Evolutionary conservation across 2,797 vertebrate genomes (phyloP).

Genomic region (Crax fasciolata): DNA sequence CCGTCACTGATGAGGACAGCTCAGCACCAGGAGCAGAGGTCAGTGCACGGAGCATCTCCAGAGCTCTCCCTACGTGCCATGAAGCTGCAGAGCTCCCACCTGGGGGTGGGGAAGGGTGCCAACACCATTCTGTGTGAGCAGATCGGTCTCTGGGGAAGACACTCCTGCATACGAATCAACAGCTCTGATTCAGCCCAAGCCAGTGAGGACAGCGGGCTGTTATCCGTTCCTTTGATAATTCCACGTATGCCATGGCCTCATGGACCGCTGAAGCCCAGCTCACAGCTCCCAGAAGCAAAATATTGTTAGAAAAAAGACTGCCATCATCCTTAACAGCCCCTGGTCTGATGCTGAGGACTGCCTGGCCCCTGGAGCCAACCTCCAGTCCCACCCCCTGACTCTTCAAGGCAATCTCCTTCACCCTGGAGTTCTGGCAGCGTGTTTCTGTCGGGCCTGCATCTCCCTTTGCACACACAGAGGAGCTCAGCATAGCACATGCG

Average conservation of each 20-base stretch:
- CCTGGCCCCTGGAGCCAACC: not conserved
- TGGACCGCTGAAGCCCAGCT: not conserved
- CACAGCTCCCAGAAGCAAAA: not conserved
- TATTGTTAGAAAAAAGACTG: rapidly evolving
- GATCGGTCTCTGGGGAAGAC: not conserved
- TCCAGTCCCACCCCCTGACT: not conserved
- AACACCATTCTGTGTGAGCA: not conserved
- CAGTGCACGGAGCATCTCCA: not conserved
- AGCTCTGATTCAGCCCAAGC: not conserved
- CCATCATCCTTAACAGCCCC: not conserved
- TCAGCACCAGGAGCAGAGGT: not conserved
- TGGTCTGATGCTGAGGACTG: not conserved
- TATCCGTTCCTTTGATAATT: not conserved
- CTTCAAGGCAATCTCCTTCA: not conserved
- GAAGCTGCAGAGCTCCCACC: not conserved
- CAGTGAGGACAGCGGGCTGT: not conserved
- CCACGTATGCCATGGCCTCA: rapidly evolving
- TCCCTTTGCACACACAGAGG: not conserved
- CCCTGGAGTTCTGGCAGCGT: not conserved
- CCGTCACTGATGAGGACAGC: not conserved
- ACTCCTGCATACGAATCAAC: not conserved
- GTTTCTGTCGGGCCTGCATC: not conserved
- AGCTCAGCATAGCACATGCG: not conserved
- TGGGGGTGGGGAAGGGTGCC: not conserved
- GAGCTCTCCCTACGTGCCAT: not conserved